phyloP scores from a whole-genome alignment of 2,888 invertebrate genomes.

The Stegophylla sp. region DNA sequence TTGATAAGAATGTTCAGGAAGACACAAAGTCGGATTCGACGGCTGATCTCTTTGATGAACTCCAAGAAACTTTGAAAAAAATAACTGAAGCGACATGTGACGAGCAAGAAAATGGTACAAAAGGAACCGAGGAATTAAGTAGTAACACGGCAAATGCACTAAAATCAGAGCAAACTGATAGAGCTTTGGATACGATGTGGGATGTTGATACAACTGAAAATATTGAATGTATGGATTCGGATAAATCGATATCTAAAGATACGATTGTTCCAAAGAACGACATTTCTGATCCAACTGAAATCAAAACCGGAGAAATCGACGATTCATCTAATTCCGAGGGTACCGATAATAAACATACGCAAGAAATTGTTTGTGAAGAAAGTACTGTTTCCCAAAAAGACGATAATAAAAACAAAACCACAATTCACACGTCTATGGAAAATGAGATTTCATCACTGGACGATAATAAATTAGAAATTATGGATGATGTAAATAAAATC shows the following conservation, averaged over 20 bases:
- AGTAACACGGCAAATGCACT: neutral
- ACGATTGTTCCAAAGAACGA: neutral
- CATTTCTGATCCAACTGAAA: neutral
- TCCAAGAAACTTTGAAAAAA: conserved; percentile 58
- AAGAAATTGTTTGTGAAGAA: neutral
- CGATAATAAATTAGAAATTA: neutral
- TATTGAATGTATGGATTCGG: conserved; percentile 1
- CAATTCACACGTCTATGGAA: neutral
- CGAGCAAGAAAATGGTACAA: neutral
- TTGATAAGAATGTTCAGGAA: conserved; percentile 45
- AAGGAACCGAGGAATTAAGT: neutral
- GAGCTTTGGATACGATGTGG: neutral
- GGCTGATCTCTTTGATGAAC: conserved; percentile 52
- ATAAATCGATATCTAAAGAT: conserved; percentile 17
- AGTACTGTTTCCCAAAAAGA: neutral
- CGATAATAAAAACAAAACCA: too few relatives aligned
- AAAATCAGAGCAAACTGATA: neutral
- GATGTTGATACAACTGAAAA: neutral
- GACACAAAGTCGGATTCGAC: conserved; percentile 60
- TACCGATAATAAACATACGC: neutral
- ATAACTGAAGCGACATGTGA: conserved; percentile 56
- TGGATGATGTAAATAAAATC: neutral
- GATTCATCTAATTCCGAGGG: neutral
- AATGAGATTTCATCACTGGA: neutral
- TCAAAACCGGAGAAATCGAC: neutral